phyloP scores from a whole-genome alignment of 2,888 invertebrate genomes.

The Gnatocerus cornutus region DNA sequence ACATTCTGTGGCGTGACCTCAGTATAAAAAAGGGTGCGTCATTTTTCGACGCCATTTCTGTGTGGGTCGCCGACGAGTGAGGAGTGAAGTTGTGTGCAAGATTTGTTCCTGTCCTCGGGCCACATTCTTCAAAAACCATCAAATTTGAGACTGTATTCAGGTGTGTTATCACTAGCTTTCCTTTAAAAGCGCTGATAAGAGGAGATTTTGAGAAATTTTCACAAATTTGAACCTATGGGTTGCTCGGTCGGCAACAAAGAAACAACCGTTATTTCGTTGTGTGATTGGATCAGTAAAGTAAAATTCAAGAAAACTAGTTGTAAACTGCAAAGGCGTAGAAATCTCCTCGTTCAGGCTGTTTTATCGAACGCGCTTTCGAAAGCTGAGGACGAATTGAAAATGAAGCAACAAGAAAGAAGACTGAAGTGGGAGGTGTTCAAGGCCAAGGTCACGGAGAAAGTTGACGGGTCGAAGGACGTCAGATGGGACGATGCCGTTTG shows the following conservation, averaged over 20 bases:
- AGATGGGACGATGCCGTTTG: conserved; percentile 61
- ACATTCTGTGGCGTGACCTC: conserved; percentile 50
- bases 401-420: conserved; percentile 77
- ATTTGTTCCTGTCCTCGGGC: conserved; percentile 33
- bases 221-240: conserved; percentile 30
- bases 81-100: conserved; percentile 32
- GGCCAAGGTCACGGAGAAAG: conserved; percentile 51
- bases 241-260: conserved; percentile 54
- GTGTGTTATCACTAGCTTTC: conserved; percentile 59
- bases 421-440: conserved; percentile 73
- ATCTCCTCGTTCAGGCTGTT: conserved; percentile 79
- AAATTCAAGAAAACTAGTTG: conserved; percentile 76
- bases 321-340: conserved; percentile 75
- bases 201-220: conserved; percentile 54
- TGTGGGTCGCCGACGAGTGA: conserved; percentile 46
- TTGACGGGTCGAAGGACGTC: conserved; percentile 23
- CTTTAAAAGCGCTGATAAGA: conserved; percentile 54
- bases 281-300: conserved; percentile 78
- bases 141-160: conserved; percentile 49
- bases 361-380: conserved; percentile 75
- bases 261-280: conserved; percentile 63
- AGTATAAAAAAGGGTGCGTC: conserved; percentile 59
- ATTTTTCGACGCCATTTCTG: conserved; percentile 53
- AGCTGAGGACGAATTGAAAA: conserved; percentile 76
- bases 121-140: conserved; percentile 10